Conservation (phyloP, 1,140 invertebrate genomes). For the Euura lappo region DNA sequence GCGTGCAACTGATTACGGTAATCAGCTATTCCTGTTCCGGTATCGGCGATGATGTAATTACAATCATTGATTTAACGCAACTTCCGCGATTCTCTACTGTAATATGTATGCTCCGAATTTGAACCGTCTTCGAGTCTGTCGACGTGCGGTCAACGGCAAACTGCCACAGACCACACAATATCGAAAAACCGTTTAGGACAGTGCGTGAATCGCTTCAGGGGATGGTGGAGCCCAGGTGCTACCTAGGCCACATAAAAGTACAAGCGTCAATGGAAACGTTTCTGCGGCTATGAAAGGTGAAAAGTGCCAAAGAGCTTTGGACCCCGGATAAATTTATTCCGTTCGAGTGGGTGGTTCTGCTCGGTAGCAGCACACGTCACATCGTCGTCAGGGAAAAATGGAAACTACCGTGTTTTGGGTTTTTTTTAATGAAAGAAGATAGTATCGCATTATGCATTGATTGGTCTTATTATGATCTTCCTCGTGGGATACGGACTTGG, state of each 20-base stretch:
- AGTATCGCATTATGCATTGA: no score
- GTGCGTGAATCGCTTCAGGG: not conserved
- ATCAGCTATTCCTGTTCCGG: constrained; percentile 55
- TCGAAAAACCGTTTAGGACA: not conserved
- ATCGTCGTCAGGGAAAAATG: no score
- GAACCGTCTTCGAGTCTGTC: constrained; percentile 1
- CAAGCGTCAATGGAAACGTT: not conserved
- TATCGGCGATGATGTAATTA: constrained; percentile 49
- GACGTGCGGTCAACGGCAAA: not conserved
- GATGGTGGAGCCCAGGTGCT: not conserved
- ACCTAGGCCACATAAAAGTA: not conserved
- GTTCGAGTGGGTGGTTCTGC: not conserved
- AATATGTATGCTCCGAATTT: not conserved
- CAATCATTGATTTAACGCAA: constrained; percentile 54
- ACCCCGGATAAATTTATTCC: not conserved
- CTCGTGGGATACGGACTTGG: no score
- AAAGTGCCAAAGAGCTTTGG: not conserved
- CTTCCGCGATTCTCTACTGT: constrained; percentile 40
- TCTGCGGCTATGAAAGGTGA: not conserved
- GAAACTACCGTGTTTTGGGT: no score
- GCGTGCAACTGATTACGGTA: constrained; percentile 55
- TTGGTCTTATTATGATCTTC: no score
- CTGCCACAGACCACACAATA: not conserved
- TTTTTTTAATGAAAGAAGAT: no score
- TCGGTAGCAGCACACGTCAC: no score